Percentiles rank a stretch among this genome's conserved stretches.
Conservation (phyloP, 2,888 invertebrate species). For the Podotricha telesiphe region DNA sequence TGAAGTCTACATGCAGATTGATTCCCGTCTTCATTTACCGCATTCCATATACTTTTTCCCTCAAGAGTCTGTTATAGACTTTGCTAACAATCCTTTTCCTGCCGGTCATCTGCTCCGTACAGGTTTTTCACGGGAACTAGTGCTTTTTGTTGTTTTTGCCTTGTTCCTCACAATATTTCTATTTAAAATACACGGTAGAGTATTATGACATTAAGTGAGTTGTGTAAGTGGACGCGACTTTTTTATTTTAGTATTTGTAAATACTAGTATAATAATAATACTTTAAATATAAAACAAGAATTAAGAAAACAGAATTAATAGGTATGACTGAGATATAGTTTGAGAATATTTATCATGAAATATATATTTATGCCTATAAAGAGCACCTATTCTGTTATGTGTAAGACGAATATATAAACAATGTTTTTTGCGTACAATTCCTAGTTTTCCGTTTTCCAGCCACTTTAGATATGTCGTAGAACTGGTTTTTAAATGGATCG, state of each 20-base stretch:
- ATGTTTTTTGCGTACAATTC: too few species aligned
- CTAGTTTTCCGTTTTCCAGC: too few species aligned
- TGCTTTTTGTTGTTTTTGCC: constrained; percentile 14
- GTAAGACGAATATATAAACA: too few species aligned
- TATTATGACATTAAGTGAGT: constrained; percentile 14
- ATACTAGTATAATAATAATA: neutral
- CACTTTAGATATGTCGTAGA: too few species aligned
- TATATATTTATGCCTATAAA: too few species aligned
- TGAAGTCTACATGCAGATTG: constrained; percentile 33
- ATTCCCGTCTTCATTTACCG: constrained; percentile 37
- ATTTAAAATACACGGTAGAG: constrained; percentile 12
- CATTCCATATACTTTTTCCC: constrained; percentile 40
- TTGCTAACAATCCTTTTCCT: constrained; percentile 42
- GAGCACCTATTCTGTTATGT: too few species aligned
- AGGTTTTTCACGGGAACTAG: constrained; percentile 34
- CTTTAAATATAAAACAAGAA: too few species aligned
- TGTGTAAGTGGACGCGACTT: neutral
- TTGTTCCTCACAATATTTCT: constrained; percentile 21
- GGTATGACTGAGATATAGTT: too few species aligned
- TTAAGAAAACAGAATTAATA: too few species aligned
- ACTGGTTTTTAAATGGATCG: too few species aligned
- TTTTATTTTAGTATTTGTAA: neutral
- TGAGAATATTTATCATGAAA: too few species aligned
- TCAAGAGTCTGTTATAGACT: constrained; percentile 29
- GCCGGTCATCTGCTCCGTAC: constrained; percentile 26